Evolutionary conservation across 2,888 invertebrate genomes (phyloP).

Genomic region (Atethmia centrago): DNA sequence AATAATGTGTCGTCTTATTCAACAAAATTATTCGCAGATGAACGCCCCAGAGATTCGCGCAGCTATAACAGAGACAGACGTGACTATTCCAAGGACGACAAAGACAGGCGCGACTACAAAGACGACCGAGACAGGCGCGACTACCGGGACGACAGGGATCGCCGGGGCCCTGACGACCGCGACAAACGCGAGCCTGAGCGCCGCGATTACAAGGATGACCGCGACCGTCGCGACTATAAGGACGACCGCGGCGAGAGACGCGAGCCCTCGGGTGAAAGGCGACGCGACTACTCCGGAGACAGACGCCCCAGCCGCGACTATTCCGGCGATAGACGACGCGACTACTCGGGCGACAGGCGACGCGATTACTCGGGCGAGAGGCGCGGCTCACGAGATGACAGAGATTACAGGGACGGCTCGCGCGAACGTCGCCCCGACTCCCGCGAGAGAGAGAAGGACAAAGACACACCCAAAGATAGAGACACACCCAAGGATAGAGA

Average conservation of each 20-base stretch:
- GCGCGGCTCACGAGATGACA: constrained; percentile 45
- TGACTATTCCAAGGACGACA: constrained; percentile 82
- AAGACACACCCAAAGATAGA: constrained; percentile 34
- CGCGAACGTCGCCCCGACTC: constrained; percentile 62
- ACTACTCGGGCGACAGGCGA: constrained; percentile 52
- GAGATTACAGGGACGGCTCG: constrained; percentile 42
- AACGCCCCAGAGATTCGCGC: constrained; percentile 83
- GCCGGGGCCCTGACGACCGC: constrained; percentile 63
- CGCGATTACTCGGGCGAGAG: constrained; percentile 59
- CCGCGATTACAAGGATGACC: constrained; percentile 62
- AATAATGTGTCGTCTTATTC: constrained; percentile 1
- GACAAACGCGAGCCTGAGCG: constrained; percentile 59
- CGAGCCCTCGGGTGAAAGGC: constrained; percentile 56
- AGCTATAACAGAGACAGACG: constrained; percentile 83
- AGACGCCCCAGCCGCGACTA: constrained; percentile 65
- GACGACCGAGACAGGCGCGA: constrained; percentile 64
- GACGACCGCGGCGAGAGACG: constrained; percentile 62
- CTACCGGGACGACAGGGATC: constrained; percentile 69
- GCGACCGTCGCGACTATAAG: constrained; percentile 68
- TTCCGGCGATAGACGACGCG: constrained; percentile 57
- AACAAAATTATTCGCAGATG: constrained; percentile 70
- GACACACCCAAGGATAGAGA: constrained; percentile 28
- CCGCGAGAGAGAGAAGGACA: constrained; percentile 46
- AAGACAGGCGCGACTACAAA: constrained; percentile 70
- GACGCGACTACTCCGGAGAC: constrained; percentile 57